Evolutionary conservation across 2,888 invertebrate species (phyloP).

Genomic region (Mycogona germanica): DNA sequence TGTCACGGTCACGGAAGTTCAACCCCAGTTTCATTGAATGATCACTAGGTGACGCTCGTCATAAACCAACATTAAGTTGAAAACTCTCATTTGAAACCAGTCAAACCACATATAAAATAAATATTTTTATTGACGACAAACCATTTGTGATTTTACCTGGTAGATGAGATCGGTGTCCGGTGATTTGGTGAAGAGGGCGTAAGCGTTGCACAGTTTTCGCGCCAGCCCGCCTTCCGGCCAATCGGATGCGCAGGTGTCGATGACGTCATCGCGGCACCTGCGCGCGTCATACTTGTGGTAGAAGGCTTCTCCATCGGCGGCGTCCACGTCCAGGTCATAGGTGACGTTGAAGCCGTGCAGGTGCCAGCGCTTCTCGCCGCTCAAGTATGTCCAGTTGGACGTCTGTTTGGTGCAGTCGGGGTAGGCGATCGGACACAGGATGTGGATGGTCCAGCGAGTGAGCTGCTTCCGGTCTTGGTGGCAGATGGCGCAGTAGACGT

Average conservation of each 20-base stretch:
- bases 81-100: too few relatives aligned
- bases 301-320: slow-evolving; percentile 32
- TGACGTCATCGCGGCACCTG: slow-evolving; percentile 29
- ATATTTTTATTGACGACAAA: too few relatives aligned
- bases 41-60: too few relatives aligned
- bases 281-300: slow-evolving; percentile 31
- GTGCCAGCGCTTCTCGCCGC: not conserved
- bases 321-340: slow-evolving; percentile 12
- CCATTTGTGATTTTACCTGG: too few relatives aligned
- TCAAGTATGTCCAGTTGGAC: not conserved
- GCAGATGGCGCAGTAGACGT: slow-evolving; percentile 29
- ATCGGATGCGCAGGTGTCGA: slow-evolving; percentile 32
- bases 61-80: too few relatives aligned
- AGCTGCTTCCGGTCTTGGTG: slow-evolving; percentile 25
- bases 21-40: too few relatives aligned
- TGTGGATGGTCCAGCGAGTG: slow-evolving; percentile 33
- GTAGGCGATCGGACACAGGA: not conserved
- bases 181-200: slow-evolving; percentile 34
- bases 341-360: slow-evolving; percentile 15
- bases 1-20: too few relatives aligned
- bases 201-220: slow-evolving; percentile 33
- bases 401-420: not conserved
- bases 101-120: too few relatives aligned
- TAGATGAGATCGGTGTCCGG: slow-evolving; percentile 16
- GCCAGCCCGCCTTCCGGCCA: slow-evolving; percentile 34